A percentile compares a stretch with the other conserved stretches of the same genome.
phyloP scores from a whole-genome alignment of 2,797 vertebrate species.

The Basileuterus tristriatus region DNA sequence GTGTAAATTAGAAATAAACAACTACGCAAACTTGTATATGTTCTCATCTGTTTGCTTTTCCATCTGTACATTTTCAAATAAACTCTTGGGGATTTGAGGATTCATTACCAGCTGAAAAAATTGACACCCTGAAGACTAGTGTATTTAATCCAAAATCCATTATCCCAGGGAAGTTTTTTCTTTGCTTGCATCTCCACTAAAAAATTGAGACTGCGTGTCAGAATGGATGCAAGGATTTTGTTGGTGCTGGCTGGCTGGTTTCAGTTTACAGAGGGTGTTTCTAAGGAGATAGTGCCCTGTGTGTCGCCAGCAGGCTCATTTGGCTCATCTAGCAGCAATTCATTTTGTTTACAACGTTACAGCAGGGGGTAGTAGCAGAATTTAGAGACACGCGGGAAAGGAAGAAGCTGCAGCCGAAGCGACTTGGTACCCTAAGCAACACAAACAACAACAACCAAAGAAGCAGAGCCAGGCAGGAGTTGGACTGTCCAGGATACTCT shows the following conservation, averaged over 20 bases:
- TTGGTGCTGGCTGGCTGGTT: neutral
- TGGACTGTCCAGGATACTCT: conserved; percentile 25
- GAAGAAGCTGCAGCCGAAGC: neutral
- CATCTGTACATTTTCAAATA: conserved; percentile 17
- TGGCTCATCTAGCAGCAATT: conserved; percentile 9
- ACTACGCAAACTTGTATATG: neutral
- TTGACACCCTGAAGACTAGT: neutral
- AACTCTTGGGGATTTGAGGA: conserved; percentile 6
- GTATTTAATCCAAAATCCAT: conserved; percentile 18
- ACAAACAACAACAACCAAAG: conserved; percentile 60
- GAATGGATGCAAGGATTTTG: conserved; percentile 12
- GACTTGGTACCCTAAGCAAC: conserved; percentile 66
- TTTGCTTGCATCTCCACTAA: neutral
- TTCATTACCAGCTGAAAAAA: conserved; percentile 16
- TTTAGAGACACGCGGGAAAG: neutral
- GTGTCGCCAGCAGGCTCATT: neutral
- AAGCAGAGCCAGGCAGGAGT: conserved; percentile 20
- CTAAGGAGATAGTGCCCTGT: neutral
- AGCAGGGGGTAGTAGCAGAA: conserved; percentile 46
- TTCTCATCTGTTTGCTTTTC: conserved; percentile 1
- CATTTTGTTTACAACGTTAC: conserved; percentile 14
- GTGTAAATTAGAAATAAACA: conserved; percentile 42
- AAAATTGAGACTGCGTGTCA: neutral
- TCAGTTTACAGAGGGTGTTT: conserved; percentile 40
- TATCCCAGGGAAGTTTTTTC: neutral